phyloP scores from a whole-genome alignment of 2,113 vertebrate genomes.

The Dolichotis patagonum region DNA sequence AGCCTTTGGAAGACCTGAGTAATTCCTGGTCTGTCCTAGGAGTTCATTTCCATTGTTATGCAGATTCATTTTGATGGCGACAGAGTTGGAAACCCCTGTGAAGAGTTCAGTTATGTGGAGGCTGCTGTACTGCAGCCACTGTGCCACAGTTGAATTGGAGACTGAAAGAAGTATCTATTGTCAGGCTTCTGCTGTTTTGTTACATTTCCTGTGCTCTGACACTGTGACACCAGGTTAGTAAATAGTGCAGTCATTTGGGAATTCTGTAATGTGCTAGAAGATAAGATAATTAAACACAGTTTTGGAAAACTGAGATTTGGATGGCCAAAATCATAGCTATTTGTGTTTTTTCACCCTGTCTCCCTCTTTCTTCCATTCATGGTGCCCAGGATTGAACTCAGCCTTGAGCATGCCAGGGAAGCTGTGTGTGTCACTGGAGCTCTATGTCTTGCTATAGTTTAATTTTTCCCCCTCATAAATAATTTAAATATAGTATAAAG shows the following conservation, averaged over 20 bases:
- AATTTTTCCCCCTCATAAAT: not conserved
- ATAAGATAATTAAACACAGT: constrained; percentile 40
- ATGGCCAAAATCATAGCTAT: not conserved
- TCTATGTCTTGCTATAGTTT: not conserved
- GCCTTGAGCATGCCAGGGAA: not conserved
- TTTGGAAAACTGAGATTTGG: constrained; percentile 54
- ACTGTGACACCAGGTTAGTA: not conserved
- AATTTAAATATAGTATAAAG: not conserved
- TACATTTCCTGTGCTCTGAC: not conserved
- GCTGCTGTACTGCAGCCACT: not conserved
- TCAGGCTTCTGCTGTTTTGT: not conserved
- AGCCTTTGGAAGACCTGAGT: not conserved
- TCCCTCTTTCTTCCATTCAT: not conserved
- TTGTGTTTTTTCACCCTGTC: not conserved
- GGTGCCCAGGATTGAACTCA: not conserved
- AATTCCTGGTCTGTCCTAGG: not conserved
- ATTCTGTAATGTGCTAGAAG: constrained; percentile 35
- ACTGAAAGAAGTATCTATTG: not conserved
- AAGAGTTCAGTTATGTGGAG: not conserved
- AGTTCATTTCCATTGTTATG: not conserved
- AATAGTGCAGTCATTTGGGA: not conserved
- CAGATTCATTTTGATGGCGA: not conserved
- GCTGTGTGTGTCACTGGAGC: not conserved
- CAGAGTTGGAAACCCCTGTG: not conserved
- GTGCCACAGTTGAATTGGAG: not conserved